Base-by-base conservation (phyloP, 2,888 invertebrate species). In the Phaedon cochleariae region DNA sequence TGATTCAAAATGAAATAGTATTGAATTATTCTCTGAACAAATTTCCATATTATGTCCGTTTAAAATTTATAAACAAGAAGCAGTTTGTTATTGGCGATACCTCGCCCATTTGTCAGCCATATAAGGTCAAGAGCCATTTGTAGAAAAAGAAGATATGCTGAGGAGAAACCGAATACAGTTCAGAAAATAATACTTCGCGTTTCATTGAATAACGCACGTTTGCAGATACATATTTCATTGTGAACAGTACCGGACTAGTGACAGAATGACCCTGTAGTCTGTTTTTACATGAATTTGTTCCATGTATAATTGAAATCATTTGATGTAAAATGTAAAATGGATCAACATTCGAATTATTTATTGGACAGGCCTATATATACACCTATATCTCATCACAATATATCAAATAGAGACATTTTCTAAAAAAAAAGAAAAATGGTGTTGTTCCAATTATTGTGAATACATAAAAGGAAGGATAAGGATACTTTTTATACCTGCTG, bases 41-140 rank as follows among this genome's bases (percentile, higher is more conserved):
- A 41, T 41, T 6, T 41, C 41, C 41, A 41, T 41, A 41, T 41
- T 41, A 41, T n/a, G 41, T 41, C 41, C 41, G 12, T 9, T 41
- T 41, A 12, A 41, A 34, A 12, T 41, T 41, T 41, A 41, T 41
- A 41, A 41, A 41, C 41, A 41, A 41, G 41, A 41, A 41, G 41
- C 41, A 41, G 41, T 41, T 41, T 62, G 48, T 45, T 62, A 55
- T 34, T 41, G 41, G 34, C 55, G 41, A 62, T 62, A 31, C 61
- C 31, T 61, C 54, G 41, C 26, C 62, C 62, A 62, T 62, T 62
- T 62, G 62, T 62, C 55, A 53, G 49, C 57, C 62, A 37, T 62
- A 62, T 62, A 62, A 62, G 62, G 55, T 34, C 48, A 21, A 62
- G 37, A 57, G 62, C 37, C 62, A 31, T 57, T 55, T 22, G 20